Evolutionary conservation across 2,888 invertebrate species (phyloP), one percentile per base, ranked within the genome.

Genomic region (Sycophila texana): DNA sequence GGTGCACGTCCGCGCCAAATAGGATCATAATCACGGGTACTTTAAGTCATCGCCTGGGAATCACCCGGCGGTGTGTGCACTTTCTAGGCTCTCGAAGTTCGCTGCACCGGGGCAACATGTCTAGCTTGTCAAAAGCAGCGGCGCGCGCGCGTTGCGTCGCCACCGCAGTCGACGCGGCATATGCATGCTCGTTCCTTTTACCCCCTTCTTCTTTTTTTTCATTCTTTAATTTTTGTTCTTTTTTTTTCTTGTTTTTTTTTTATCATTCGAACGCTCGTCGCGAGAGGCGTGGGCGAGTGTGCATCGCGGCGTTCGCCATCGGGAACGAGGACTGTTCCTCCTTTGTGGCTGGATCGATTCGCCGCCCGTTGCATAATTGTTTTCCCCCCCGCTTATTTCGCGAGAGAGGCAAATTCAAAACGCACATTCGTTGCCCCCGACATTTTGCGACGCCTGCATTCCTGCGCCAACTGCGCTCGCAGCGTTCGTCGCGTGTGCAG

Each of bases 1-100:
- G n/a, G 2, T 18, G 10, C 18, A 16, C 49, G n/a, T 18, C n/a
- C 14, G 10, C 18, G 55, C 18, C 22, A 58, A 49, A 14, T 49
- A 49, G 7, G 51, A 0, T 20, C 49, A 26, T 57, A 61, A 63
- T 70, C 47, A 20, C 3, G 16, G 71, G 60, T 14, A 75, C 60
- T 79, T 79, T 79, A 66, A 75, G 79, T 79, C 71, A 79, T 79
- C 13, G 65, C n/a, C 61, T 72, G 39, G 39, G 12, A 2, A 47
- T 71, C 65, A 26, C 4, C 4, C 14, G 47, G 14, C 13, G 63
- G 18, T 12, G 13, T 47, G 22, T 18, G 4, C 26, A 57, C 5
- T 55, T 70, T 76, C 26, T 26, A 7, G 12, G 60, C 30, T 18
- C 61, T 16, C 2, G 26, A 60, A 39, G 47, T 63, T 39, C 39